Percentiles rank a stretch among this genome's conserved stretches.
phyloP scores from a whole-genome alignment of 2,797 vertebrate species.

The Pampus argenteus region DNA sequence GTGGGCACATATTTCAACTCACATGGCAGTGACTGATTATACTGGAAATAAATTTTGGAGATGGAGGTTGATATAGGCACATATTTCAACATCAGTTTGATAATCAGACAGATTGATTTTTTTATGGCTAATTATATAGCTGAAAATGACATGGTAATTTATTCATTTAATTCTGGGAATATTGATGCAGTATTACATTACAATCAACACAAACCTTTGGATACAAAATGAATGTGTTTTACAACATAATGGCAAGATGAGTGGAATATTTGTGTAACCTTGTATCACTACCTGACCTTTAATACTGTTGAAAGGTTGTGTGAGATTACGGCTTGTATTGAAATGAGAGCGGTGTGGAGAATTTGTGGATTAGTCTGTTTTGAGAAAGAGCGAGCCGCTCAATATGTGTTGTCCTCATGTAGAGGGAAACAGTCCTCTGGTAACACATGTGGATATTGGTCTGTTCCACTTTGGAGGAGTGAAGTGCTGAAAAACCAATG shows the following conservation, averaged over 20 bases:
- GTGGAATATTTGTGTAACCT: conserved; percentile 1
- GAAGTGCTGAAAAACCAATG: conserved; percentile 25
- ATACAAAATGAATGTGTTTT: conserved; percentile 21
- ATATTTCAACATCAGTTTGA: conserved; percentile 11
- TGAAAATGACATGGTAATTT: conserved; percentile 36
- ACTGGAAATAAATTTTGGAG: not conserved
- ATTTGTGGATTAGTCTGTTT: conserved; percentile 29
- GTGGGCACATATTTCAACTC: not conserved
- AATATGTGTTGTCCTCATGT: conserved; percentile 17
- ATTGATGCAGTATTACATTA: not conserved
- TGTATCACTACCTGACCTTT: conserved; percentile 21
- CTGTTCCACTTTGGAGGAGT: conserved; percentile 5
- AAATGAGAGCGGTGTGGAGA: conserved; percentile 18
- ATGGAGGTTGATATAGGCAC: not conserved
- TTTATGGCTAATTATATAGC: conserved; percentile 15
- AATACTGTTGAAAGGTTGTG: conserved; percentile 29
- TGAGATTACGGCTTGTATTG: conserved; percentile 19
- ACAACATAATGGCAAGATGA: not conserved
- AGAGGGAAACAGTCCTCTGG: conserved; percentile 15
- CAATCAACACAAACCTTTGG: not conserved
- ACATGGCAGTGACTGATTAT: conserved; percentile 19
- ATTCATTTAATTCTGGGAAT: conserved; percentile 20
- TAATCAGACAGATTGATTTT: conserved; percentile 9
- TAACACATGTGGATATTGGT: conserved; percentile 16
- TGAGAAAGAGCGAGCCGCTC: not conserved